Percentiles rank a stretch among this genome's conserved stretches.
Evolutionary conservation across 92 coral and sea anemone genomes (phyloP).

Genomic region (Montipora capitata): DNA sequence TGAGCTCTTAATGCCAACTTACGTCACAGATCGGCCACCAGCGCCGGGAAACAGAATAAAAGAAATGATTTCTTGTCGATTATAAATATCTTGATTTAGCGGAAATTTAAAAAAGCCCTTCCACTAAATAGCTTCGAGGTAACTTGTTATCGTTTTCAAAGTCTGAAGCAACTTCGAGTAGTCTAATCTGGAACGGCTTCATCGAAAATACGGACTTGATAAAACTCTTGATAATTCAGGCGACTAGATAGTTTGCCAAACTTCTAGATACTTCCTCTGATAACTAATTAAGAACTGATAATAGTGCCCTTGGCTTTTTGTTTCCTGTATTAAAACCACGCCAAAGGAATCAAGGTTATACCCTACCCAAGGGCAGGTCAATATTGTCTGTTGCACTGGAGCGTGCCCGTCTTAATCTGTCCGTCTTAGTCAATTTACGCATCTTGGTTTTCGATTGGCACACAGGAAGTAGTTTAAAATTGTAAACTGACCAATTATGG

Average conservation of each 20-base stretch:
- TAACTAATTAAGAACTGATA: background rate
- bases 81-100: background rate
- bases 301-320: no score
- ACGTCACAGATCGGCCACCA: slow-evolving; percentile 13
- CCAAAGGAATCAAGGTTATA: background rate
- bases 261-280: background rate
- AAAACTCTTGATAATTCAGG: background rate
- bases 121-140: background rate
- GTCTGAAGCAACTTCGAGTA: background rate
- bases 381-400: background rate
- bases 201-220: background rate
- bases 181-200: background rate
- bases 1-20: background rate
- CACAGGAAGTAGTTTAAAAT: background rate
- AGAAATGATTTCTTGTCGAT: slow-evolving; percentile 9
- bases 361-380: background rate
- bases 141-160: background rate
- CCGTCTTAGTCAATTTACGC: background rate
- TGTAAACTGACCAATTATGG: background rate
- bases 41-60: background rate
- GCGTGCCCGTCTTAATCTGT: background rate
- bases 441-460: background rate
- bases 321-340: background rate
- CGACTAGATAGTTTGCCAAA: background rate
- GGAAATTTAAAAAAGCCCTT: slow-evolving; percentile 10